These are phyloP conservation scores for Leptodactylus fuscus DNA, from an alignment of 2,113 vertebrate genomes.

Conservation along the genomic window DNA sequence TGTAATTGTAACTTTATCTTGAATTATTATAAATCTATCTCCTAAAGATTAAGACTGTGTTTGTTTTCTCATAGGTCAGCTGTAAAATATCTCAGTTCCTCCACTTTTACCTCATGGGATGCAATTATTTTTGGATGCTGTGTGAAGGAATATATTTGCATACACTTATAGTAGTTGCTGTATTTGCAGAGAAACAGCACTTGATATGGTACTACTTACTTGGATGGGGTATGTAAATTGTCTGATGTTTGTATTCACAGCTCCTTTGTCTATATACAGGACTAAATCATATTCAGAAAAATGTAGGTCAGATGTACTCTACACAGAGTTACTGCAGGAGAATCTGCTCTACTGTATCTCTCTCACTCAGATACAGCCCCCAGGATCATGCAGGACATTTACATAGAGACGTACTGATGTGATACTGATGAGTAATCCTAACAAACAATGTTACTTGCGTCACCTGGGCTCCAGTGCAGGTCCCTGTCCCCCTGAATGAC, in stretches of 20 bases:
- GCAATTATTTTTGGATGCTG: conserved; percentile 99
- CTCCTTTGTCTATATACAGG: background rate
- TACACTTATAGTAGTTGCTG: conserved; percentile 96
- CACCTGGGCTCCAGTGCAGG: no score
- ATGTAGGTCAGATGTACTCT: no score
- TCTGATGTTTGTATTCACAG: background rate
- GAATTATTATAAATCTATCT: no score
- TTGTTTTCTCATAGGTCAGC: conserved; percentile 75
- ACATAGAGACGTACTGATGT: no score
- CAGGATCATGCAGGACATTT: no score
- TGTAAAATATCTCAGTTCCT: conserved; percentile 95
- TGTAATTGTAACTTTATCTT: no score
- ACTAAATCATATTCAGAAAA: background rate
- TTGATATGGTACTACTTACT: conserved; percentile 97
- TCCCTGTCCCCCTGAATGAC: no score
- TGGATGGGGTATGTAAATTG: conserved; percentile 88
- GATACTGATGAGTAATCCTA: no score
- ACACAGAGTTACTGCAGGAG: no score
- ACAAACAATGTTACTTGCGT: no score
- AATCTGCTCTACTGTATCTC: no score
- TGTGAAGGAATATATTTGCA: conserved; percentile 98
- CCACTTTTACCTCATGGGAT: conserved; percentile 92
- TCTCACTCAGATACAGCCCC: no score
- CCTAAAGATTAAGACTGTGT: background rate
- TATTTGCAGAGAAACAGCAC: conserved; percentile 97